phyloP scores from a whole-genome alignment of 2,888 invertebrate species.

The Pseudococcus longispinus region DNA sequence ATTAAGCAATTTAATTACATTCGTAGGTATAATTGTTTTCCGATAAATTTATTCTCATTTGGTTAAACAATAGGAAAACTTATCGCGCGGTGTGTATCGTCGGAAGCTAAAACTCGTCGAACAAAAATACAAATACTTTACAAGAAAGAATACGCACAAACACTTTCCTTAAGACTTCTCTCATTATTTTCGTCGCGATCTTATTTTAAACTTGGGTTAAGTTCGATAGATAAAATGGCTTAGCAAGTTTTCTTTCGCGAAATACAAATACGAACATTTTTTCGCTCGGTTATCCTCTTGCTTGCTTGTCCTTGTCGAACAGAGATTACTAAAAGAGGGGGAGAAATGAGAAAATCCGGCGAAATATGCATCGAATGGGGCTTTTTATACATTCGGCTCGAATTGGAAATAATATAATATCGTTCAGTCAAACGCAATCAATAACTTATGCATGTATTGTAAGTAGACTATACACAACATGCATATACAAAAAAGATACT shows the following conservation, averaged over 20 bases:
- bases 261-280: neutral
- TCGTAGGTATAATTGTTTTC: neutral
- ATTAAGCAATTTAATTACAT: neutral
- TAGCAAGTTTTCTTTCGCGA: neutral
- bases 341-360: neutral
- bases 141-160: neutral
- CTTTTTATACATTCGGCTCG: neutral
- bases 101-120: neutral
- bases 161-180: neutral
- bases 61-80: neutral
- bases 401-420: neutral
- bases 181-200: slow-evolving; percentile 11
- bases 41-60: slow-evolving; percentile 14
- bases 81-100: neutral
- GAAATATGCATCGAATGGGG: neutral
- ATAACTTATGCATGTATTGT: neutral
- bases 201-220: neutral
- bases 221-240: slow-evolving; percentile 1
- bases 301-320: neutral
- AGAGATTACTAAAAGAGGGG: neutral
- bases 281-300: neutral
- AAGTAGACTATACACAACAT: too few relatives aligned
- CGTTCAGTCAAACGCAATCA: neutral
- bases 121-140: too few relatives aligned
- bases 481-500: neutral